Percentiles rank a stretch among this genome's conserved stretches.
Conservation (phyloP, 2,888 invertebrate genomes). For the Camptogramma bilineatum region DNA sequence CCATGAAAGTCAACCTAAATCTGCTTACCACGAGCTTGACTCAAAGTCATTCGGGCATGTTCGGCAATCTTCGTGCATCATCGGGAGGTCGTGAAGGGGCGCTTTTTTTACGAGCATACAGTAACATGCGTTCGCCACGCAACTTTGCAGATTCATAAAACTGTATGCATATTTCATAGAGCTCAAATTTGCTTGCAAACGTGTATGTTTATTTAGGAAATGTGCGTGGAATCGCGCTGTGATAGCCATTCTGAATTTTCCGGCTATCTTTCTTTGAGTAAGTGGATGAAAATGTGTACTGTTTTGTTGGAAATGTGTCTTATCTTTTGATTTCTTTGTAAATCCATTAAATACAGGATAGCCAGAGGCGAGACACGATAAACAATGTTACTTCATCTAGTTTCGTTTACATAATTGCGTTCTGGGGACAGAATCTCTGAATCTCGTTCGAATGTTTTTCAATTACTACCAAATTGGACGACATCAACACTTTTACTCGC, state of each 20-base stretch:
- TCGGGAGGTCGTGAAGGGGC: conserved; percentile 67
- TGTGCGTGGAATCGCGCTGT: conserved; percentile 63
- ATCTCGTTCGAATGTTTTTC: background rate
- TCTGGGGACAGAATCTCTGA: background rate
- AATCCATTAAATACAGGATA: conserved; percentile 34
- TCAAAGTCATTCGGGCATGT: conserved; percentile 56
- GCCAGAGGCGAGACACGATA: background rate
- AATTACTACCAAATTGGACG: background rate
- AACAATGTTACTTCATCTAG: background rate
- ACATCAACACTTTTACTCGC: no score
- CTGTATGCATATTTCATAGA: conserved; percentile 40
- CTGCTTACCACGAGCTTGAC: conserved; percentile 44
- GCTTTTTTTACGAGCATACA: conserved; percentile 71
- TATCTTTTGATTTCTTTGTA: conserved; percentile 26
- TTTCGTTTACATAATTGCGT: background rate
- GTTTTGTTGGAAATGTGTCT: conserved; percentile 37
- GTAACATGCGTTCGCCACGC: conserved; percentile 52
- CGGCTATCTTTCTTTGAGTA: conserved; percentile 70
- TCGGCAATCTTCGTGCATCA: conserved; percentile 70
- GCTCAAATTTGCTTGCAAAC: conserved; percentile 48
- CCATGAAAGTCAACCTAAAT: conserved; percentile 42
- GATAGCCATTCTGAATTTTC: conserved; percentile 72
- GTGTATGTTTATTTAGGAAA: conserved; percentile 37
- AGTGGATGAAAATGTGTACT: conserved; percentile 67
- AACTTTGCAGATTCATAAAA: conserved; percentile 40